Evolutionary conservation across 1,140 invertebrate species (phyloP), one percentile per base, ranked within the genome.

Genomic region (Aphaenogaster ashmeadi): DNA sequence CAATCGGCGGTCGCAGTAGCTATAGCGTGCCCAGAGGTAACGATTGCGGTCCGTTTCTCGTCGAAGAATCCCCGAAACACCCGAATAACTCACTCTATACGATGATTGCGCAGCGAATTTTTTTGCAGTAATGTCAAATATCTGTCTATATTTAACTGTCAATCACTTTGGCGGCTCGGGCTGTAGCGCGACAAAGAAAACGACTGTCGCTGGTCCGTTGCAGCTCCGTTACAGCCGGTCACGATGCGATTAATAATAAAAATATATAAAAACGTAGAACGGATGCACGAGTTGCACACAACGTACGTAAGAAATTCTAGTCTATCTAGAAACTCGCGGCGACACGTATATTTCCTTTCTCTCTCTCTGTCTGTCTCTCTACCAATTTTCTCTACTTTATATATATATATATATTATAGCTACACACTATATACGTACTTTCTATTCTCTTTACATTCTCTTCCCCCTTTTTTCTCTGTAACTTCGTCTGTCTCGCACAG

Each of bases 331-430:
- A 67, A 75, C 41, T 62, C 81, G 81, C 27, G 67, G 47, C 54
- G 80, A 75, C 71, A 84, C 71, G 54, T 84, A 21, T 84, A 60
- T 75, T 88, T 88, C 74, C 74, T 91, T 89, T 64, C 83, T 90
- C 81, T 87, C 86, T 91, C 79, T 89, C 81, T 92, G 15, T 77
- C 47, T 89, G 13, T 72, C 1, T 87, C 56, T 87, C n/a, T 83
- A 71, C 50, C 66, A 71, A 71, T 81, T 75, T 47, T 84, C 33
- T 84, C 56, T 84, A 74, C 41, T 41, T 33, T 71, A 71, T 75
- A 75, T 75, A 75, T 58, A 74, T 74, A 62, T 66, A 66, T 83
- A 41, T 54, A 81, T 27, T 81, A 69, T 84, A 85, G 38, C n/a
- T 85, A 83, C 81, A 83, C 81, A 86, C 80, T 60, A 60, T 13